Evolutionary conservation across 2,113 vertebrate species (phyloP).

Genomic region (Psephotus haematonotus): DNA sequence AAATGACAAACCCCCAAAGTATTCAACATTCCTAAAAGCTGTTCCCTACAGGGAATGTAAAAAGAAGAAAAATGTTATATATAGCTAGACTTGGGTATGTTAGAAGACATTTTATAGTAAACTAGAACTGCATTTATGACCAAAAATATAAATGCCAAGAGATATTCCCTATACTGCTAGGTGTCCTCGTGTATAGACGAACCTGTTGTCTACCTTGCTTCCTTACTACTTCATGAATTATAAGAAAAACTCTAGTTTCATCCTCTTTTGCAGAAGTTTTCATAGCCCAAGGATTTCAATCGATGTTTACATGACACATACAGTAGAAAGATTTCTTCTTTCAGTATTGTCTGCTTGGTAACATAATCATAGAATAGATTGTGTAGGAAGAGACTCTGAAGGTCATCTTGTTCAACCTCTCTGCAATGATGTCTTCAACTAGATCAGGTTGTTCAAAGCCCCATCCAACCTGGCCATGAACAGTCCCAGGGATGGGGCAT

Average conservation of each 20-base stretch:
- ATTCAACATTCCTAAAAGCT: not conserved
- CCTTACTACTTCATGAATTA: not conserved
- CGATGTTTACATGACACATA: not conserved
- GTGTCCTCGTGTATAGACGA: not conserved
- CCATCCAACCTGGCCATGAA: rapidly evolving
- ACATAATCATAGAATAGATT: not conserved
- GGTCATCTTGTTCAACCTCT: not conserved
- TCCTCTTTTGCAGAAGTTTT: not conserved
- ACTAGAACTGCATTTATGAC: not conserved
- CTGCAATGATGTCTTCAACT: not conserved
- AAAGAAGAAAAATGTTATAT: not conserved
- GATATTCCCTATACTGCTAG: not conserved
- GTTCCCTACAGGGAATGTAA: not conserved
- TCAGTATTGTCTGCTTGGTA: not conserved
- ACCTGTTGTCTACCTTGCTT: not conserved
- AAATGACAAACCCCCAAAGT: not conserved
- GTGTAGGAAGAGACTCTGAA: not conserved
- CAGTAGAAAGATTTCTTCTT: not conserved
- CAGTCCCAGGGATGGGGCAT: not conserved
- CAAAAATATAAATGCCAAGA: not conserved
- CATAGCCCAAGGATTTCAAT: not conserved
- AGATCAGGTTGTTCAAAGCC: not conserved
- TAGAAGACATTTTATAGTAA: not conserved
- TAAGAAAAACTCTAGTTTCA: not conserved
- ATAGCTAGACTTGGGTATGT: not conserved